Base-by-base conservation (phyloP, 2,113 vertebrate genomes). In the Potamarius usumacintae region DNA sequence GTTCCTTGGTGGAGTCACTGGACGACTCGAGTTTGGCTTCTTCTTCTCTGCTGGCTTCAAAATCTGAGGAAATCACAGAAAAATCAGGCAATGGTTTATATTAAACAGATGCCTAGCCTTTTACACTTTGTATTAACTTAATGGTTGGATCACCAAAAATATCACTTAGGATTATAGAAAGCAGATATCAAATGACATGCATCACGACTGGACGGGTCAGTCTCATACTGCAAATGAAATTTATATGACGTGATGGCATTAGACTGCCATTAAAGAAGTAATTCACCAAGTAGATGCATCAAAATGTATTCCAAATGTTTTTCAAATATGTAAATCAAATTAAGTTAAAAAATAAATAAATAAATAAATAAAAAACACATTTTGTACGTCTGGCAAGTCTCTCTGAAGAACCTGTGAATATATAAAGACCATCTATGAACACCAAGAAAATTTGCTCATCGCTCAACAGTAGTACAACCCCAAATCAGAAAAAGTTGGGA, bases 11-110 rank as follows among this genome's bases (percentile, higher is more conserved):
- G 98, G 98, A 14, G 98, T 99, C 91, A 99, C 97, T 0, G 98
- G 98, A 93, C 98, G 97, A 89, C 97, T 99, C 90, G 98, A 97
- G 80, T 98, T 99, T 57, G 97, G 96, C 94, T 99, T 99, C 95
- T 99, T 99, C 91, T 99, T 99, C 94, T 99, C 98, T 63, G 98
- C 98, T 90, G 98, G 98, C 94, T 99, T 99, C 94, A 99, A 95
- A 93, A 99, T 99, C 98, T 99, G 93, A 14, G 74, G 57, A 60
- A 30, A 58, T 20, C 3, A 34, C 0, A 82, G 27, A 5, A 42
- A 6, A 76, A 5, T 85, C 90, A 67, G 85, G 92, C 0, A 87
- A 48, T n/a, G 12, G 25, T 57, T 25, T 7, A 5, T 53, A 30
- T 57, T 30, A 57, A 57, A 80, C 12, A 27, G 1, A 15, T 30